phyloP scores from a whole-genome alignment of 2,113 vertebrate species.

The Puntigrus tetrazona region DNA sequence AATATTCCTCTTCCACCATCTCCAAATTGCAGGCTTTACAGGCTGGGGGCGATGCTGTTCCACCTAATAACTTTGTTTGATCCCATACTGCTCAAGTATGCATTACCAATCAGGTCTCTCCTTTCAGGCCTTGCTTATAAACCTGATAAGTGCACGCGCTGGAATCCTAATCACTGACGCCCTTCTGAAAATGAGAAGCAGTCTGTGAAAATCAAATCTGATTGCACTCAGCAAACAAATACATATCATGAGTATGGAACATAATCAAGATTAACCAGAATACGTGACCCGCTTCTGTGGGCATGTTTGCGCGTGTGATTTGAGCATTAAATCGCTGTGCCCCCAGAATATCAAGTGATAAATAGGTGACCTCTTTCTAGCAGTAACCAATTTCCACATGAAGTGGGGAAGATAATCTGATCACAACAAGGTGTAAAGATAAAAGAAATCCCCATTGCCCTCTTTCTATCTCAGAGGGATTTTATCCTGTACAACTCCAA shows the following conservation, averaged over 20 bases:
- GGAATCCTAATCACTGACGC: slow-evolving; percentile 65
- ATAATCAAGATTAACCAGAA: slow-evolving; percentile 60
- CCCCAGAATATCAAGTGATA: slow-evolving; percentile 56
- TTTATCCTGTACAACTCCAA: not conserved
- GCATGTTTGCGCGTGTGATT: slow-evolving; percentile 54
- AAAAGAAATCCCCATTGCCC: not conserved
- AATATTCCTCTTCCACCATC: slow-evolving; percentile 2
- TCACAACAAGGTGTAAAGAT: slow-evolving; percentile 53
- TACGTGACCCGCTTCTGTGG: slow-evolving; percentile 39
- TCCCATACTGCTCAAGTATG: slow-evolving; percentile 44
- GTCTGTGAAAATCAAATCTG: slow-evolving; percentile 67
- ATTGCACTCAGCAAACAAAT: slow-evolving; percentile 63
- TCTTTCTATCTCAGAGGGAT: not conserved
- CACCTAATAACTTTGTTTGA: slow-evolving; percentile 48
- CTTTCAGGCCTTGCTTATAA: slow-evolving; percentile 46
- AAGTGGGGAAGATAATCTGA: slow-evolving; percentile 56
- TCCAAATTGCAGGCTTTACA: not conserved
- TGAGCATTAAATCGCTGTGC: slow-evolving; percentile 41
- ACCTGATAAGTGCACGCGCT: slow-evolving; percentile 52
- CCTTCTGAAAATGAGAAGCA: slow-evolving; percentile 59
- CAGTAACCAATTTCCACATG: slow-evolving; percentile 53
- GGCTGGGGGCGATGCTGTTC: not conserved
- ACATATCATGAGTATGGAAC: slow-evolving; percentile 49
- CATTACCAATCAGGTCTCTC: slow-evolving; percentile 47
- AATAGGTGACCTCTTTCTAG: slow-evolving; percentile 46